These are phyloP conservation scores for Chaetops frenatus DNA, from an alignment of 2,113 vertebrate genomes.

Conservation along the genomic window DNA sequence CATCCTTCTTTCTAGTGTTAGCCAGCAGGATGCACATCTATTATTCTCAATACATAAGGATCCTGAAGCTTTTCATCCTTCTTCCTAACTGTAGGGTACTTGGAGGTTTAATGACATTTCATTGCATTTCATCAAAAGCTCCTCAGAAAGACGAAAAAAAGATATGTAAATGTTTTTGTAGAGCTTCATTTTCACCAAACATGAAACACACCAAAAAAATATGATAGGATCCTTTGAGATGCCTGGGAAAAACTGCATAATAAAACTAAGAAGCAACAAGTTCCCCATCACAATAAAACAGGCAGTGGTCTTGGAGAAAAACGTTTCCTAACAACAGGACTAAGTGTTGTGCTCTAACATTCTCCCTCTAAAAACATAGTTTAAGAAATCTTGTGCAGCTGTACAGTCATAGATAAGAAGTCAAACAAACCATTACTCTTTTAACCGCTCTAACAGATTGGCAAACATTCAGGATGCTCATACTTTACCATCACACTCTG, in stretches of 20 bases:
- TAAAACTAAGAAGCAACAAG: background rate
- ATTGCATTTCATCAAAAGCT: background rate
- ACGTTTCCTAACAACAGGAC: background rate
- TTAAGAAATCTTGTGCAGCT: background rate
- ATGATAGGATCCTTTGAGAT: background rate
- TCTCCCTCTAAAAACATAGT: background rate
- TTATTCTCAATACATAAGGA: background rate
- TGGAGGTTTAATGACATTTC: background rate
- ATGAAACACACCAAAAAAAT: background rate
- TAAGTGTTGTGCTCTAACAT: background rate
- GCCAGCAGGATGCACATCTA: background rate
- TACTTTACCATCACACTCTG: background rate
- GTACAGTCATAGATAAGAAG: background rate
- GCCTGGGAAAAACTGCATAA: fast-evolving
- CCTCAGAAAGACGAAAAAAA: background rate
- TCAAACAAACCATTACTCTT: background rate
- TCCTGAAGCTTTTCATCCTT: background rate
- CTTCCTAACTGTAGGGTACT: background rate
- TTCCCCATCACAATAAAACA: background rate
- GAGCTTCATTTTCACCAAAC: background rate
- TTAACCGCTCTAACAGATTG: background rate
- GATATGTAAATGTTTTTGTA: background rate
- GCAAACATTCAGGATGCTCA: background rate
- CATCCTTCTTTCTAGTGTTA: background rate
- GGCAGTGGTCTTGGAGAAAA: background rate